Conservation (phyloP, 2,797 vertebrate species). For the Chrysocyon brachyurus region DNA sequence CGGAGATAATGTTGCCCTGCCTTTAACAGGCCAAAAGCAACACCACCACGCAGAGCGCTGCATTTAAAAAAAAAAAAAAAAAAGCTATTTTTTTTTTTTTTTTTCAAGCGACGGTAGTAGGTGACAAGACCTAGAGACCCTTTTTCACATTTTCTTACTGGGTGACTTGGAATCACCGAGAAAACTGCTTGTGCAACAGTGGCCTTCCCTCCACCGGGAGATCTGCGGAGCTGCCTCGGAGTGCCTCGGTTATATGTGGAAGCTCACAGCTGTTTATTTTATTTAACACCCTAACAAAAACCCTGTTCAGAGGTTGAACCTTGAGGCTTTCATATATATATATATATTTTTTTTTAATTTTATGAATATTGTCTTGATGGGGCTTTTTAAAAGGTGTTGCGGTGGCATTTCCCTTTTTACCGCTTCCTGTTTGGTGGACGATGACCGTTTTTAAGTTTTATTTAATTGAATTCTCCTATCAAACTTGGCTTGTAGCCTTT, state of each 20-base stretch:
- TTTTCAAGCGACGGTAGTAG: slow-evolving; percentile 26
- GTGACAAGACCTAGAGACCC: slow-evolving; percentile 25
- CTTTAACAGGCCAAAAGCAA: slow-evolving; percentile 87
- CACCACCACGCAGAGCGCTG: slow-evolving; percentile 56
- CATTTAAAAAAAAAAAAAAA: slow-evolving; percentile 73
- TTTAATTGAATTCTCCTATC: slow-evolving; percentile 67
- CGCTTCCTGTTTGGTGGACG: slow-evolving; percentile 65
- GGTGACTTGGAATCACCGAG: slow-evolving; percentile 52
- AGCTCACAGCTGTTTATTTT: slow-evolving; percentile 45
- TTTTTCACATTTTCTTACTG: slow-evolving; percentile 58
- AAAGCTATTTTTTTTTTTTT: slow-evolving; percentile 60
- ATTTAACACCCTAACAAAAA: slow-evolving; percentile 56
- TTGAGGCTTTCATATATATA: not conserved
- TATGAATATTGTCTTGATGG: slow-evolving; percentile 25
- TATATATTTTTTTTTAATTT: not conserved
- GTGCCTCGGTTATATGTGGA: slow-evolving; percentile 42
- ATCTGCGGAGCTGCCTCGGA: not conserved
- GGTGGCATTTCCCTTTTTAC: slow-evolving; percentile 58
- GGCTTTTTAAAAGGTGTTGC: slow-evolving; percentile 64
- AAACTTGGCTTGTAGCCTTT: slow-evolving; percentile 77
- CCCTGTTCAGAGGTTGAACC: slow-evolving; percentile 48
- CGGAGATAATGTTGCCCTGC: slow-evolving; percentile 90
- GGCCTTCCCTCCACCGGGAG: not conserved
- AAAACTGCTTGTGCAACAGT: slow-evolving; percentile 33
- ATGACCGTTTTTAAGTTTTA: slow-evolving; percentile 74